Conservation (phyloP, 1,140 invertebrate genomes). For the Acarapis woodi region DNA sequence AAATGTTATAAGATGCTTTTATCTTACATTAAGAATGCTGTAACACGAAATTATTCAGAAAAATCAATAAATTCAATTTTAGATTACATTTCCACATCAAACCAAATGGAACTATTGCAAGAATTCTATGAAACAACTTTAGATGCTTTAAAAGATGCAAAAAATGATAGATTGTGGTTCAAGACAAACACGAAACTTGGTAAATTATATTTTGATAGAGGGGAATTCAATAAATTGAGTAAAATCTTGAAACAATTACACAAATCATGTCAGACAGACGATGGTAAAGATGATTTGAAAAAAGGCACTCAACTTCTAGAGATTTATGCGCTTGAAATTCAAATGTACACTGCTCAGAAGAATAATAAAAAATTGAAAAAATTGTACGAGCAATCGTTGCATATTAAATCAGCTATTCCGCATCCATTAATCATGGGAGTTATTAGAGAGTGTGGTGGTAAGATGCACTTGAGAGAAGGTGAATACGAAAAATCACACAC, state of each 20-base stretch:
- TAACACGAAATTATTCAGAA: conserved; percentile 95
- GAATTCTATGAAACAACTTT: conserved; percentile 98
- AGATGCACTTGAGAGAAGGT: conserved; percentile 95
- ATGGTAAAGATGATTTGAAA: conserved; percentile 96
- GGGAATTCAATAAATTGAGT: conserved; percentile 72
- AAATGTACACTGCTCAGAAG: conserved; percentile 99
- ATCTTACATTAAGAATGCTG: conserved; percentile 92
- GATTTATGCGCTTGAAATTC: conserved; percentile 96
- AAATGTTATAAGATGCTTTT: conserved; percentile 75
- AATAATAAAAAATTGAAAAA: conserved; percentile 98
- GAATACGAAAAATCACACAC: conserved; percentile 97
- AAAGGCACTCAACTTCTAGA: conserved; percentile 93
- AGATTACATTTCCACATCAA: conserved; percentile 96
- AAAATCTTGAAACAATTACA: conserved; percentile 93
- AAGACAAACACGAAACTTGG: conserved; percentile 96
- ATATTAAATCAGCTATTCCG: conserved; percentile 97
- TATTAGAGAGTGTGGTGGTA: conserved; percentile 97
- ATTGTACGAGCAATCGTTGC: conserved; percentile 87
- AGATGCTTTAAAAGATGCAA: conserved; percentile 89
- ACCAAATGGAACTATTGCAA: conserved; percentile 98
- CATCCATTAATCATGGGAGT: conserved; percentile 98
- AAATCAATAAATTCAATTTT: conserved; percentile 98
- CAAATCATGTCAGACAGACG: conserved; percentile 90
- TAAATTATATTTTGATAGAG: conserved; percentile 88
- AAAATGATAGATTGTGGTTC: conserved; percentile 97